These are phyloP conservation scores for Myathropa florea DNA, from an alignment of 2,888 invertebrate genomes.

Conservation along the genomic window DNA sequence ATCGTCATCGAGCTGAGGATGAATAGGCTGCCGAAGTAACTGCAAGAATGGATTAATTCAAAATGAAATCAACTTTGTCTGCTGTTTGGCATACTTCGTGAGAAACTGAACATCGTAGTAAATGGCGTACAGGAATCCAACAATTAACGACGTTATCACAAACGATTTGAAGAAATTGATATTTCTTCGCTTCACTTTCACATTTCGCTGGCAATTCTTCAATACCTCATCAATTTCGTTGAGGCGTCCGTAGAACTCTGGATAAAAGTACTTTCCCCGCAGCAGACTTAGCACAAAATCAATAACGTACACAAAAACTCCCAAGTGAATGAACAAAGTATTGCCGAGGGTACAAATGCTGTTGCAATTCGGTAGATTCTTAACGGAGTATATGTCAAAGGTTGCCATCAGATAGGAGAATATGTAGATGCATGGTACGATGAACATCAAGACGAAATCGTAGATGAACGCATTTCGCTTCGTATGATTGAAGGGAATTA, in stretches of 20 bases:
- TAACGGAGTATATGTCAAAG: conserved; percentile 45
- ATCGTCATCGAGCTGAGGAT: conserved; percentile 75
- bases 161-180: conserved; percentile 75
- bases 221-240: conserved; percentile 76
- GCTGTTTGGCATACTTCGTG: conserved; percentile 72
- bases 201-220: conserved; percentile 73
- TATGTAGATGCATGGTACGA: conserved; percentile 75
- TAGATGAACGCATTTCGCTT: conserved; percentile 69
- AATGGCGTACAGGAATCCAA: conserved; percentile 73
- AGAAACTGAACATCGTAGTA: conserved; percentile 74
- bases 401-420: conserved; percentile 74
- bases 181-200: conserved; percentile 64
- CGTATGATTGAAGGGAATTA: conserved; percentile 76
- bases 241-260: conserved; percentile 75
- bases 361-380: conserved; percentile 73
- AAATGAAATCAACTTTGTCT: background rate
- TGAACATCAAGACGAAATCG: conserved; percentile 76
- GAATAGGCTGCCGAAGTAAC: conserved; percentile 74
- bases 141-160: conserved; percentile 68
- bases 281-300: conserved; percentile 74
- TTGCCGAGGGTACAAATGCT: conserved; percentile 76
- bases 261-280: conserved; percentile 77
- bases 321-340: conserved; percentile 76
- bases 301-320: conserved; percentile 76
- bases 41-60: conserved; percentile 8